These are phyloP conservation scores for Danio albolineatus DNA, from an alignment of 2,797 vertebrate genomes.

Conservation along the genomic window DNA sequence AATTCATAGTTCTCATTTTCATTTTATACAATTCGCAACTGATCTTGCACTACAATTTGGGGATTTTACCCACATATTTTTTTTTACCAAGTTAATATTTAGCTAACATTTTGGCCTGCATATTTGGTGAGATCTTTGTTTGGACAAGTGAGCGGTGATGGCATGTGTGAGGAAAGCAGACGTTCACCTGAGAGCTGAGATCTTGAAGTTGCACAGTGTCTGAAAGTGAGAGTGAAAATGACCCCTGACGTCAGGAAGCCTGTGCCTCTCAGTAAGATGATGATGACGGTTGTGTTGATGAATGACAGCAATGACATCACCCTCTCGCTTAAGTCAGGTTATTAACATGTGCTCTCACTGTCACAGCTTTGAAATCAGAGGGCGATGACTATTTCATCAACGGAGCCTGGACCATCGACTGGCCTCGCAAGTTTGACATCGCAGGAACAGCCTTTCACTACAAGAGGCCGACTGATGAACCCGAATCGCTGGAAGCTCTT, in stretches of 20 bases:
- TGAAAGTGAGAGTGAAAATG: slow-evolving; percentile 37
- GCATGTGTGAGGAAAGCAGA: slow-evolving; percentile 64
- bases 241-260: slow-evolving; percentile 56
- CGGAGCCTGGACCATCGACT: slow-evolving; percentile 99
- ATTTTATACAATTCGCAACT: not conserved
- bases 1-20: not conserved
- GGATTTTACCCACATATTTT: not conserved
- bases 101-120: slow-evolving; percentile 61
- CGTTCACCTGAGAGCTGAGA: slow-evolving; percentile 71
- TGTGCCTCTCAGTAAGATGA: slow-evolving; percentile 49
- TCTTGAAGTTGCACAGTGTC: slow-evolving; percentile 25
- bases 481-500: slow-evolving; percentile 93
- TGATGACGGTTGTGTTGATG: slow-evolving; percentile 52
- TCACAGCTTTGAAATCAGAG: slow-evolving; percentile 94
- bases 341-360: slow-evolving; percentile 54
- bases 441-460: slow-evolving; percentile 96
- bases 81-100: slow-evolving; percentile 1
- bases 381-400: slow-evolving; percentile 97
- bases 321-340: slow-evolving; percentile 40
- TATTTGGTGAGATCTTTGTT: slow-evolving; percentile 71
- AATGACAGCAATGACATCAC: slow-evolving; percentile 64
- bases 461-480: slow-evolving; percentile 92
- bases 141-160: slow-evolving; percentile 73
- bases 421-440: slow-evolving; percentile 98
- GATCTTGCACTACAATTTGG: not conserved